Evolutionary conservation across 2,888 invertebrate species (phyloP).

Genomic region (Gymnosoma rotundatum): DNA sequence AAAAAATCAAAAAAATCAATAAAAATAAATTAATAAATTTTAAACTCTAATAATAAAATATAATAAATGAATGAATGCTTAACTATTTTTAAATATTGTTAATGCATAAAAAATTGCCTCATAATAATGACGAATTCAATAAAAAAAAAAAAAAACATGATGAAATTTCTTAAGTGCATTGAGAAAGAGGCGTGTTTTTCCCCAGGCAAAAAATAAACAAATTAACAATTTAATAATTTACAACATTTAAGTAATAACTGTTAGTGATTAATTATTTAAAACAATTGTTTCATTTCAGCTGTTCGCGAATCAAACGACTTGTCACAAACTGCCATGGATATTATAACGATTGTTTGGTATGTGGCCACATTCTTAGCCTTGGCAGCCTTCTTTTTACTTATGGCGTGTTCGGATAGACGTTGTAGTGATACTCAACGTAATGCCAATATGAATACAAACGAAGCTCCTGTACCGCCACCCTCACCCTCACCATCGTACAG

Average conservation of each 20-base stretch:
- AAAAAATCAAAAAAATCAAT: not conserved
- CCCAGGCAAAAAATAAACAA: too few relatives aligned
- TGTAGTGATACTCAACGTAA: conserved; percentile 74
- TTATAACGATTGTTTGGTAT: conserved; percentile 81
- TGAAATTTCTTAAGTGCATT: conserved; percentile 27
- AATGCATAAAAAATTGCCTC: not conserved
- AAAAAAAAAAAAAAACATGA: conserved; percentile 12
- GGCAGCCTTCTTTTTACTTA: conserved; percentile 81
- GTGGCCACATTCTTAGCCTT: conserved; percentile 81
- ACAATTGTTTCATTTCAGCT: conserved; percentile 46
- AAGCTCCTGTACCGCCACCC: conserved; percentile 76
- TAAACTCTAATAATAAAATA: not conserved
- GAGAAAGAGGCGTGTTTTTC: conserved; percentile 2
- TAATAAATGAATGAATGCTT: conserved; percentile 2
- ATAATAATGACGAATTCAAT: conserved; percentile 28
- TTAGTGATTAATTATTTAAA: too few relatives aligned
- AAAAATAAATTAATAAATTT: conserved; percentile 28
- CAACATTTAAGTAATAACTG: too few relatives aligned
- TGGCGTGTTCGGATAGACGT: conserved; percentile 81
- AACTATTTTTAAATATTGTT: not conserved
- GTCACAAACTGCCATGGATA: conserved; percentile 81
- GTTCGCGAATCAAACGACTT: conserved; percentile 75
- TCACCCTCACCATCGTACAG: conserved; percentile 81
- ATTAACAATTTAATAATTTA: too few relatives aligned
- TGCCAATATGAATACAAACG: conserved; percentile 65